Evolutionary conservation across 2,797 vertebrate species (phyloP), one percentile per base, ranked within the genome.

Genomic region (Urosaurus nigricauda): DNA sequence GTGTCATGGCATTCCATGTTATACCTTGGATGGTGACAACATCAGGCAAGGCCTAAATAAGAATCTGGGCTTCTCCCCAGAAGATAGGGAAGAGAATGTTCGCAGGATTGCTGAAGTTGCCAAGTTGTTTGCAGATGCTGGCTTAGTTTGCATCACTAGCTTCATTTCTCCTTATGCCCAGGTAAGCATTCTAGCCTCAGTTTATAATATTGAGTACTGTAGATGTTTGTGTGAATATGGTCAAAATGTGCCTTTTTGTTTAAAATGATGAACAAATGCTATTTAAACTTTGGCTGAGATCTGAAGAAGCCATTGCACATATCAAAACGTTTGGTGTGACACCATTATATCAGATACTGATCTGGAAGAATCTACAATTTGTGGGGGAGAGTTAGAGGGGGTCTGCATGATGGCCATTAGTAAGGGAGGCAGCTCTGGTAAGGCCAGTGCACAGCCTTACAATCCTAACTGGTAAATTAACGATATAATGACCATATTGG

Each of bases 41-140:
- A 98, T 99, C 94, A 98, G 99, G 19, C 99, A 99, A 88, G 99
- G 99, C 21, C 98, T 99, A 91, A 99, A 99, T 95, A 99, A 98
- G 94, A 99, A 99, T 93, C 96, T 99, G 40, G 98, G 98, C 84
- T 99, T 99, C 94, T 98, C 98, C 58, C 99, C 99, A 0, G 98
- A 98, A 94, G 99, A 99, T 83, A 97, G 99, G 32, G 99, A 99
- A 93, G 99, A 99, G 96, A 99, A 99, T 74, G 98, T 99, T 43
- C 97, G 99, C 2, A 98, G 99, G 71, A 99, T 99, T 87, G 98
- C 98, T 2, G 99, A 99, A 93, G 99, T 99, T 90, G 98, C 98
- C 68, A 98, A 98, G 92, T 96, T 99, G 93, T 99, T 99, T 94
- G 99, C 99, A 47, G 99, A 99, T 88, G 99, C 99, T 3, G 99